Percentiles rank a stretch among this genome's conserved stretches.
Evolutionary conservation across 2,888 invertebrate genomes (phyloP).

Genomic region (Oeneis ivallda): DNA sequence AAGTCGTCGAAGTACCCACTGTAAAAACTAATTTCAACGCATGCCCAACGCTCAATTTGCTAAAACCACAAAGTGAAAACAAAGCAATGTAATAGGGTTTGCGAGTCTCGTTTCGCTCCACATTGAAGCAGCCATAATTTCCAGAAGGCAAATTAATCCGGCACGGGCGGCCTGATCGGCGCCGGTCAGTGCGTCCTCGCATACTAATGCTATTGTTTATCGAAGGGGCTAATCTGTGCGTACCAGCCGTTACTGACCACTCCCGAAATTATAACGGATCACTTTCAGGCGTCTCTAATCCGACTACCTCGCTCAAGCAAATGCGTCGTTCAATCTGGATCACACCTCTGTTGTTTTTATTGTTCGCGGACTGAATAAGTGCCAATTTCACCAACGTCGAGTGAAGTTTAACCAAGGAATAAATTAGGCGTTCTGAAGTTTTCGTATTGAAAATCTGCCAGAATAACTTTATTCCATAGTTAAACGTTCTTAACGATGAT

Average conservation of each 20-base stretch:
- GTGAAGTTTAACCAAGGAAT: too few species aligned
- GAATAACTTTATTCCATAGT: too few species aligned
- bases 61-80: constrained; percentile 52
- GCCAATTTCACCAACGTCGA: too few species aligned
- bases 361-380: constrained; percentile 5
- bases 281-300: constrained; percentile 75
- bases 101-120: constrained; percentile 56
- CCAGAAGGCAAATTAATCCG: constrained; percentile 80
- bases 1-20: background rate
- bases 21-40: constrained; percentile 4
- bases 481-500: too few species aligned
- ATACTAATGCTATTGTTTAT: constrained; percentile 82
- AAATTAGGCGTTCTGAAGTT: too few species aligned
- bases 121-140: constrained; percentile 72
- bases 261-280: constrained; percentile 78
- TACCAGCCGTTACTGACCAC: constrained; percentile 79
- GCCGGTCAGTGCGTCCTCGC: constrained; percentile 78
- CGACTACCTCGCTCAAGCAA: constrained; percentile 51
- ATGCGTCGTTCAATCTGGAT: constrained; percentile 19
- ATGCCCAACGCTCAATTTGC: constrained; percentile 20
- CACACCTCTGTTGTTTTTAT: constrained; percentile 11
- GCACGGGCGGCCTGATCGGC: constrained; percentile 76
- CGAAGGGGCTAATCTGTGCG: constrained; percentile 81
- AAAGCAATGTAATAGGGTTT: constrained; percentile 66
- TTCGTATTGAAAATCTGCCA: too few species aligned